Percentiles rank a stretch among this genome's conserved stretches.
These are phyloP conservation scores for Alligator mississippiensis DNA, from an alignment of 2,113 vertebrate species.

Conservation along the genomic window DNA sequence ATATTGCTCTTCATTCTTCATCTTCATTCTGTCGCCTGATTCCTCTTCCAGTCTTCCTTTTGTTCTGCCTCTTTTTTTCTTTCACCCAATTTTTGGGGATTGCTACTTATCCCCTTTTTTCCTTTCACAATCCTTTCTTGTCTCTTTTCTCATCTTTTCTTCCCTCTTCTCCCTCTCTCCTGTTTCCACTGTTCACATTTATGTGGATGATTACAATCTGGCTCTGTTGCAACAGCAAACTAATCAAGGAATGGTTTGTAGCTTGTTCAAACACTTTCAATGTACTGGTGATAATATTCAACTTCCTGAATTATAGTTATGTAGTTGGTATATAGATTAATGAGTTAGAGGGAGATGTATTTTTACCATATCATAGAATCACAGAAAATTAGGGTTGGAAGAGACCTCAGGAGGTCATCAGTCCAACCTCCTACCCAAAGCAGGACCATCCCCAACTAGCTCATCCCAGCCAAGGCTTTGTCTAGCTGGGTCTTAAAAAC, in stretches of 20 bases:
- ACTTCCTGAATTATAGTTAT: not conserved
- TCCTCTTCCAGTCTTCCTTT: no score
- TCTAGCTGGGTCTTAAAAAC: no score
- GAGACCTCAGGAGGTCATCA: no score
- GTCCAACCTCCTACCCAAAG: no score
- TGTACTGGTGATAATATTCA: not conserved
- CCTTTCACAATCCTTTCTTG: not conserved
- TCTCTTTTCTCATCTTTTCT: no score
- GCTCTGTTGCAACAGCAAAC: not conserved
- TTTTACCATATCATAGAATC: conserved; percentile 2
- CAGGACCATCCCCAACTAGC: no score
- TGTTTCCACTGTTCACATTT: not conserved
- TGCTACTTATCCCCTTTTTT: not conserved
- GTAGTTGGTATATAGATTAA: not conserved
- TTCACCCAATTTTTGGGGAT: not conserved
- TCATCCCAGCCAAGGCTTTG: no score
- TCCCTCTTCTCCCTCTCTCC: not conserved
- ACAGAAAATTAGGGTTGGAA: no score
- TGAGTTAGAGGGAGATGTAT: conserved; percentile 37
- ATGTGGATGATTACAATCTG: not conserved
- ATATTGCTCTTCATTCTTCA: not conserved
- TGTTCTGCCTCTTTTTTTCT: not conserved
- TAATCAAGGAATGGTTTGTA: not conserved
- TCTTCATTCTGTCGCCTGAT: not conserved
- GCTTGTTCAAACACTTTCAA: conserved; percentile 4